These are phyloP conservation scores for Enteromius unitaeniatus DNA, from an alignment of 2,797 vertebrate species.

Conservation along the genomic window DNA sequence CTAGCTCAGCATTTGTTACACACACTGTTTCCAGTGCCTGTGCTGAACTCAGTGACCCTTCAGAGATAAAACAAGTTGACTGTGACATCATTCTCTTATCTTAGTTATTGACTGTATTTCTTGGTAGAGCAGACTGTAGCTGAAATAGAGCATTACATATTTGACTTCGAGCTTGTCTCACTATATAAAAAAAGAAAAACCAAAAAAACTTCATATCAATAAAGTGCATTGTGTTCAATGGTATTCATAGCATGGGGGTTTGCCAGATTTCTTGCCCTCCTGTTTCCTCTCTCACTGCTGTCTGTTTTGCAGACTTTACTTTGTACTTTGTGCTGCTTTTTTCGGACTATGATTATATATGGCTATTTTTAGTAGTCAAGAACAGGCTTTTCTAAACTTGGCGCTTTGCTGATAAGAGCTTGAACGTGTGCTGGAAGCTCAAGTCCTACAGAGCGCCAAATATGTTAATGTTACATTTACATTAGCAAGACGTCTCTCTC, in stretches of 20 bases:
- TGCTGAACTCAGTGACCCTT: background rate
- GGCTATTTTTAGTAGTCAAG: slow-evolving; percentile 50
- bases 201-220: slow-evolving; percentile 2
- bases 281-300: slow-evolving; percentile 27
- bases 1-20: slow-evolving; percentile 11
- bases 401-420: slow-evolving; percentile 42
- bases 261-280: slow-evolving; percentile 25
- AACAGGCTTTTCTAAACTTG: slow-evolving; percentile 44
- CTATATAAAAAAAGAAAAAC: background rate
- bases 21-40: background rate
- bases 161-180: background rate
- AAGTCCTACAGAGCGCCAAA: background rate
- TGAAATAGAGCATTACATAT: background rate
- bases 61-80: background rate
- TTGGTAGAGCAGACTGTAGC: background rate
- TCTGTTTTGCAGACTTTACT: slow-evolving; percentile 45
- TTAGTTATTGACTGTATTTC: background rate
- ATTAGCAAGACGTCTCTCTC: background rate
- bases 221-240: slow-evolving; percentile 22
- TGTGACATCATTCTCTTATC: background rate
- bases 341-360: slow-evolving; percentile 49
- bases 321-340: slow-evolving; percentile 36
- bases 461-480: background rate
- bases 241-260: slow-evolving; percentile 23
- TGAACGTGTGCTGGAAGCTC: background rate